Conservation (phyloP, 2,113 vertebrate genomes). For the Caranx ignobilis region DNA sequence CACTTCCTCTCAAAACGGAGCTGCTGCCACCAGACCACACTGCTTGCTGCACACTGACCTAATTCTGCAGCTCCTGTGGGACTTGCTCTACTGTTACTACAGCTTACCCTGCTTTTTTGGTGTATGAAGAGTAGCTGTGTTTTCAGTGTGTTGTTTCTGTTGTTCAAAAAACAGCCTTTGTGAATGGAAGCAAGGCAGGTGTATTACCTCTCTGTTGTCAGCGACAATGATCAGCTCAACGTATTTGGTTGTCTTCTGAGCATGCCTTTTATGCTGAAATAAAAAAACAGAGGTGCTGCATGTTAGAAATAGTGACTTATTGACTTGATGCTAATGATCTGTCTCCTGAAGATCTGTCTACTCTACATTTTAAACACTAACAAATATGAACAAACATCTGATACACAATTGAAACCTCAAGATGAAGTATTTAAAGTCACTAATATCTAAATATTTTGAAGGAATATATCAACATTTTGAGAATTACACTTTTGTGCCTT, state of each 20-base stretch:
- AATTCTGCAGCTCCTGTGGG: conserved; percentile 60
- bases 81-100: conserved; percentile 47
- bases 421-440: not conserved
- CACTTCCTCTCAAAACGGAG: conserved; percentile 69
- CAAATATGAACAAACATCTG: conserved; percentile 2
- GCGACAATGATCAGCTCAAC: conserved; percentile 98
- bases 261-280: conserved; percentile 91
- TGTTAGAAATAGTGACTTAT: conserved; percentile 38
- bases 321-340: not conserved
- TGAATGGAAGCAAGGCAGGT: conserved; percentile 10
- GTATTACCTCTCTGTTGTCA: conserved; percentile 96
- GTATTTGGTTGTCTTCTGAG: conserved; percentile 94
- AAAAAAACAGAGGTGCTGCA: conserved; percentile 15
- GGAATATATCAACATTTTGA: not conserved
- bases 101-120: conserved; percentile 33
- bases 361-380: not conserved
- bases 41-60: conserved; percentile 69
- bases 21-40: conserved; percentile 65
- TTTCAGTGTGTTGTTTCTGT: conserved; percentile 15
- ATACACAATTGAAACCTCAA: not conserved
- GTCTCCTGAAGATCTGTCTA: not conserved
- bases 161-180: conserved; percentile 9
- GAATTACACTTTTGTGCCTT: not conserved
- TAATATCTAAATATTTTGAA: not conserved
- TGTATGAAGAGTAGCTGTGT: not conserved